These are phyloP conservation scores for Synchiropus splendidus DNA, from an alignment of 2,113 vertebrate species.

Conservation along the genomic window DNA sequence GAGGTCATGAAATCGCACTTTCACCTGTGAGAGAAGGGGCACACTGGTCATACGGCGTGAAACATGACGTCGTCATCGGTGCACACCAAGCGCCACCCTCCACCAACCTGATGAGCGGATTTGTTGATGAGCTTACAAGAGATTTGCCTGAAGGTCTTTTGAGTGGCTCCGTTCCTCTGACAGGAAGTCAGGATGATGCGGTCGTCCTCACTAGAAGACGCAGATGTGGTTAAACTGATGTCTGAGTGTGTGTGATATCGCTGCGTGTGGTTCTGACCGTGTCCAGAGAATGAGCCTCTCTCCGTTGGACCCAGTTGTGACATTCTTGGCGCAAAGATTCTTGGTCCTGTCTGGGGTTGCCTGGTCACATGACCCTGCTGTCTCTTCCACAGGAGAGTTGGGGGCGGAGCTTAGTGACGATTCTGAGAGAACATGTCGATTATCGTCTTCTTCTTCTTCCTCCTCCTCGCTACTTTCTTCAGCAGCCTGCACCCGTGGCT, in stretches of 20 bases:
- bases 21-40: conserved; percentile 62
- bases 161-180: conserved; percentile 77
- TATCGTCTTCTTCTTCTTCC: background rate
- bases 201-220: conserved; percentile 76
- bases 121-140: conserved; percentile 79
- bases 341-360: conserved; percentile 51
- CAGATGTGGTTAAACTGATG: background rate
- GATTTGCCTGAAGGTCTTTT: conserved; percentile 74
- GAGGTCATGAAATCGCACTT: conserved; percentile 77
- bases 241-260: background rate
- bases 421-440: conserved; percentile 25
- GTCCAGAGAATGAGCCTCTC: conserved; percentile 87
- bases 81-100: background rate
- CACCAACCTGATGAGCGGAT: conserved; percentile 72
- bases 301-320: conserved; percentile 73
- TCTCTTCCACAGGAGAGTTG: background rate
- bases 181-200: conserved; percentile 82
- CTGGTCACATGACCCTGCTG: background rate
- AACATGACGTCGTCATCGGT: no score
- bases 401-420: conserved; percentile 14
- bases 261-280: conserved; percentile 56
- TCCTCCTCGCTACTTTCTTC: background rate
- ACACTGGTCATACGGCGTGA: background rate
- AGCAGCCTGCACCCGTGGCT: no score
- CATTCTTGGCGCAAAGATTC: conserved; percentile 77